Conservation (phyloP, 2,888 invertebrate species). For the Myopa testacea region DNA sequence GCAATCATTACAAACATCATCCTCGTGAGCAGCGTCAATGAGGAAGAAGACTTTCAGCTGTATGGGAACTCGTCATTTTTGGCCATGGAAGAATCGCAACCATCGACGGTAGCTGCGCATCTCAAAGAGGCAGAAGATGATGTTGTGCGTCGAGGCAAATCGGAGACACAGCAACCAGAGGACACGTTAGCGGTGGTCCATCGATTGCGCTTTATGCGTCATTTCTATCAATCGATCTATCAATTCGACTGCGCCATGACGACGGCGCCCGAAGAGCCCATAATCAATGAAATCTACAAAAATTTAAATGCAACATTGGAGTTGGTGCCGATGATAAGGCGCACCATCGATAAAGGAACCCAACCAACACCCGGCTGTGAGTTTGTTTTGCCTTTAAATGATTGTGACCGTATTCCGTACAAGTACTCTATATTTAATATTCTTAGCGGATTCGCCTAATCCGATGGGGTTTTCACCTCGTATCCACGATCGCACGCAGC, state of each 20-base stretch:
- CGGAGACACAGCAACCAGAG: slow-evolving; percentile 69
- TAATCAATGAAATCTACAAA: slow-evolving; percentile 82
- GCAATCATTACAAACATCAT: slow-evolving; percentile 91
- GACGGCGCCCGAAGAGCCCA: slow-evolving; percentile 69
- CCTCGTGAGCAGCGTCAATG: slow-evolving; percentile 87
- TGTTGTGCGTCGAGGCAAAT: slow-evolving; percentile 75
- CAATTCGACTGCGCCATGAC: slow-evolving; percentile 70
- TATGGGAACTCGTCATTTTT: slow-evolving; percentile 89
- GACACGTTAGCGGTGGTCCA: slow-evolving; percentile 79
- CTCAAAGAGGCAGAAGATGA: slow-evolving; percentile 92
- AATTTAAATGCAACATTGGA: slow-evolving; percentile 84
- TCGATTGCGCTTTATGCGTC: slow-evolving; percentile 86
- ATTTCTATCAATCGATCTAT: slow-evolving; percentile 83
- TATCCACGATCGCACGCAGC: slow-evolving; percentile 93
- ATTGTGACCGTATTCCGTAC: background rate
- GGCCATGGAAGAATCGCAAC: slow-evolving; percentile 76
- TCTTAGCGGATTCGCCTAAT: slow-evolving; percentile 75
- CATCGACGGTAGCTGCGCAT: slow-evolving; percentile 83
- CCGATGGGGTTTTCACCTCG: slow-evolving; percentile 96
- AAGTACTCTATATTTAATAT: background rate
- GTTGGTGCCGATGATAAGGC: slow-evolving; percentile 83
- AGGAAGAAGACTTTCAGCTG: slow-evolving; percentile 97
- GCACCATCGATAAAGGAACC: slow-evolving; percentile 79
- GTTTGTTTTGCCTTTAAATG: slow-evolving; percentile 38
- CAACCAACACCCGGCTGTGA: slow-evolving; percentile 72